A percentile compares a stretch with the other conserved stretches of the same genome.
Evolutionary conservation across 2,888 invertebrate species (phyloP).

Genomic region (Mythimna impura): DNA sequence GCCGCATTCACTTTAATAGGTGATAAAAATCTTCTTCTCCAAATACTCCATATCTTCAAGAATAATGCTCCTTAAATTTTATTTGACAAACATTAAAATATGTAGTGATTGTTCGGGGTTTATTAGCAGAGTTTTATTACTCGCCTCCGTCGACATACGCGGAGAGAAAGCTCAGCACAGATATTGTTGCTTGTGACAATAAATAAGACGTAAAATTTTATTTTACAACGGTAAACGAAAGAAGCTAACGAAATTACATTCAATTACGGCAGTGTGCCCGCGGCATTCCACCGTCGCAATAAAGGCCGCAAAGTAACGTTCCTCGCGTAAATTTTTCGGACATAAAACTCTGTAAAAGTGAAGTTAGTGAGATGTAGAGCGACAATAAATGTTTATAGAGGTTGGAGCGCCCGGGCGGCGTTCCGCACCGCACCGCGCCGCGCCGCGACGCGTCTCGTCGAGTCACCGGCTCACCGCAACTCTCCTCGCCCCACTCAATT

Average conservation of each 20-base stretch:
- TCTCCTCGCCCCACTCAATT: conserved; percentile 79
- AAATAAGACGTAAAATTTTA: conserved; percentile 90
- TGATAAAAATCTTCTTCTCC: conserved; percentile 73
- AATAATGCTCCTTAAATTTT: conserved; percentile 67
- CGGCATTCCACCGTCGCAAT: conserved; percentile 86
- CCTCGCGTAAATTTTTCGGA: conserved; percentile 89
- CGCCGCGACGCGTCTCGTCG: conserved; percentile 57
- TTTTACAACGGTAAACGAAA: conserved; percentile 89
- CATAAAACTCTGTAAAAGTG: conserved; percentile 90
- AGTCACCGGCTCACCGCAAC: conserved; percentile 66
- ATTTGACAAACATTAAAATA: conserved; percentile 72
- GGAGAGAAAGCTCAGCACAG: conserved; percentile 68
- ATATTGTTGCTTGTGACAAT: conserved; percentile 86
- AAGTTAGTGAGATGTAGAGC: conserved; percentile 89
- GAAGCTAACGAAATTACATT: conserved; percentile 90
- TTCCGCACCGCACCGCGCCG: conserved; percentile 16
- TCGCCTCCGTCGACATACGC: conserved; percentile 70
- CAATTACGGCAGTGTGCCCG: conserved; percentile 86
- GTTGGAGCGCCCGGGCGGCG: conserved; percentile 64
- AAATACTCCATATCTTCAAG: conserved; percentile 63
- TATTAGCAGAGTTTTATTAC: conserved; percentile 77
- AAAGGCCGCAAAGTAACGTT: conserved; percentile 84
- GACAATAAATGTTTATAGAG: conserved; percentile 89
- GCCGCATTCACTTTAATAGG: conserved; percentile 74
- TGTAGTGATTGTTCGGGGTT: conserved; percentile 72